Percentiles rank a stretch among this genome's conserved stretches.
Conservation (phyloP, 1,140 invertebrate genomes). For the Pseudobourletiella spinata region DNA sequence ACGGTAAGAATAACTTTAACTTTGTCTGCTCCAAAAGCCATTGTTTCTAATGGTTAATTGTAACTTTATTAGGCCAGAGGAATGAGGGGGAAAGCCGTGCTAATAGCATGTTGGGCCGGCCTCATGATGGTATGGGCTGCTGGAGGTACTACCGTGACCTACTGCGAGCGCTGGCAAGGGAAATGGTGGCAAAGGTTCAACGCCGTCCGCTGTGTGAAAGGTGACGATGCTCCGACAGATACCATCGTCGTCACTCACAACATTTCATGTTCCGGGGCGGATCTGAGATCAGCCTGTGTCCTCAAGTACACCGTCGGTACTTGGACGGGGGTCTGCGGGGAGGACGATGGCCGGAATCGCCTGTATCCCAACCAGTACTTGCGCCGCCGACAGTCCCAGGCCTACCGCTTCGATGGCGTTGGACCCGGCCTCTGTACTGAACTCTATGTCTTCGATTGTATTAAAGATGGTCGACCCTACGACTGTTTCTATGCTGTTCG, state of each 20-base stretch:
- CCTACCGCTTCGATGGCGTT: background rate
- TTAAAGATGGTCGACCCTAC: background rate
- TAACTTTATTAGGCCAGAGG: background rate
- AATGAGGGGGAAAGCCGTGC: background rate
- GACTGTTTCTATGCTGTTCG: conserved; percentile 1
- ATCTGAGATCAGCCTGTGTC: background rate
- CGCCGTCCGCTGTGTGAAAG: background rate
- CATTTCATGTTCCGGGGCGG: background rate
- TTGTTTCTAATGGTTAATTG: no score
- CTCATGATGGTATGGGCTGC: background rate
- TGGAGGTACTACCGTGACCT: background rate
- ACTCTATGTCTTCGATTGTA: conserved; percentile 1
- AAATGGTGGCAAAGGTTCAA: background rate
- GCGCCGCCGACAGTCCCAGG: background rate
- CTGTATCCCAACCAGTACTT: background rate
- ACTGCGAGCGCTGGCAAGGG: background rate
- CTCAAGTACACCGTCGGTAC: background rate
- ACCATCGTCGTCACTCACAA: background rate
- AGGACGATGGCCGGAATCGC: background rate
- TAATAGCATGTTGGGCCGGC: background rate
- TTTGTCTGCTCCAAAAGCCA: no score
- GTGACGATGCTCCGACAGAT: background rate
- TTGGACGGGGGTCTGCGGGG: background rate
- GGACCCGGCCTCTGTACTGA: background rate
- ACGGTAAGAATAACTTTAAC: no score